Evolutionary conservation across 2,797 vertebrate species (phyloP).

Genomic region (Pangasius djambal): DNA sequence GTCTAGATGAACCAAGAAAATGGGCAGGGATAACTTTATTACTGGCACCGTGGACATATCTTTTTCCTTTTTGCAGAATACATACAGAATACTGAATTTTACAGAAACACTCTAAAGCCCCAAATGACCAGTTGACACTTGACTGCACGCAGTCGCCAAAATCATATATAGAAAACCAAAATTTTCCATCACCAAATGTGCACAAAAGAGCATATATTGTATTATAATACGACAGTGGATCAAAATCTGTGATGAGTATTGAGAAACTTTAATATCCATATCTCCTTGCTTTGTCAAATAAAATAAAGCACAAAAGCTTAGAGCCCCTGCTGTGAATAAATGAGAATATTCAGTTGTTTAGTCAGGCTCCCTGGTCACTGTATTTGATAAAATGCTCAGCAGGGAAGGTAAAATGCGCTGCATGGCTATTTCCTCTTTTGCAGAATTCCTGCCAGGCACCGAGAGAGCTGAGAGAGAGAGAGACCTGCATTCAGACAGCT

Average conservation of each 20-base stretch:
- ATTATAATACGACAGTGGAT: background rate
- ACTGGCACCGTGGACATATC: constrained; percentile 34
- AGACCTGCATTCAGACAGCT: constrained; percentile 10
- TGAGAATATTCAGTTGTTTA: constrained; percentile 22
- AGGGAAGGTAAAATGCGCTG: constrained; percentile 21
- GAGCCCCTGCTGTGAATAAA: constrained; percentile 20
- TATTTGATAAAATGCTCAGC: constrained; percentile 25
- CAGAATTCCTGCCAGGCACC: background rate
- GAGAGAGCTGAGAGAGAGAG: constrained; percentile 6
- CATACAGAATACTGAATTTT: background rate
- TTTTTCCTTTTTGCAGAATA: constrained; percentile 12
- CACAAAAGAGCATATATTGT: background rate
- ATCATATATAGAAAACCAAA: background rate
- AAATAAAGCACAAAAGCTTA: background rate
- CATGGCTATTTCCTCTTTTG: constrained; percentile 15
- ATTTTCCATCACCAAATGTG: background rate
- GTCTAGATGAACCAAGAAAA: constrained; percentile 39
- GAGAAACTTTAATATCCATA: background rate
- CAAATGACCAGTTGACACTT: background rate
- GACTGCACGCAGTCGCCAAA: background rate
- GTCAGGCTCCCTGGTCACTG: constrained; percentile 1
- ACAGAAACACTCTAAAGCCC: background rate
- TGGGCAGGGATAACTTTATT: constrained; percentile 30
- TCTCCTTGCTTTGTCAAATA: background rate
- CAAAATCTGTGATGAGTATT: background rate